Evolutionary conservation across 2,888 invertebrate genomes (phyloP), one percentile per base, ranked within the genome.

Genomic region (Nemotelus nigrinus): DNA sequence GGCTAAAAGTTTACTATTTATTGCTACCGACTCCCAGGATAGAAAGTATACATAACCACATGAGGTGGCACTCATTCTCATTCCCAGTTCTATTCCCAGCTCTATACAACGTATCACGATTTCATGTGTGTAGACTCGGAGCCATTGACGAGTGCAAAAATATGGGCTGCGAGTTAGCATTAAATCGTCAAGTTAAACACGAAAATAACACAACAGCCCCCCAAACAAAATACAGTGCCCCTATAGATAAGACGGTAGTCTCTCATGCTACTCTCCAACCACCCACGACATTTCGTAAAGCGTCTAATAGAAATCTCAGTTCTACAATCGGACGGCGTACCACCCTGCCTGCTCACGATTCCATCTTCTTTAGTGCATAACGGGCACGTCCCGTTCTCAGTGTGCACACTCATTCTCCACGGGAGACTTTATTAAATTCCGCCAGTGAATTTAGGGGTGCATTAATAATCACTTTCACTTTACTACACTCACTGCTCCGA

Each of bases 391-490:
- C 25, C 25, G 25, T 25, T 25, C 25, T 25, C 25, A 25, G 25
- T 25, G 25, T 25, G 25, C 25, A 3, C 41, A 39, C 60, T 60
- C 41, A 4, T 41, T 60, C 39, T 4, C 41, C 60, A 60, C 25
- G 47, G 67, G 8, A 43, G 39, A 76, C 55, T 71, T 79, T 78
- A 78, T 78, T 78, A 78, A 78, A 79, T 79, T 79, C 79, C 79
- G 57, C 58, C 60, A 78, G 76, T 78, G 72, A 78, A 77, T 79
- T 76, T 76, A 50, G 78, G 78, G 78, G 79, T 79, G 79, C 78
- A 79, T 79, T 79, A 79, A 79, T 79, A 79, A 79, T 78, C 78
- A 79, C 79, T 79, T 79, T 79, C 78, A 79, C 79, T 79, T 76
- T 64, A 74, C 74, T 74, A 74, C 74, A 74, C 41, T 63, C 74